phyloP scores from a whole-genome alignment of 2,888 invertebrate species.

The Phyllotreta cruciferae region DNA sequence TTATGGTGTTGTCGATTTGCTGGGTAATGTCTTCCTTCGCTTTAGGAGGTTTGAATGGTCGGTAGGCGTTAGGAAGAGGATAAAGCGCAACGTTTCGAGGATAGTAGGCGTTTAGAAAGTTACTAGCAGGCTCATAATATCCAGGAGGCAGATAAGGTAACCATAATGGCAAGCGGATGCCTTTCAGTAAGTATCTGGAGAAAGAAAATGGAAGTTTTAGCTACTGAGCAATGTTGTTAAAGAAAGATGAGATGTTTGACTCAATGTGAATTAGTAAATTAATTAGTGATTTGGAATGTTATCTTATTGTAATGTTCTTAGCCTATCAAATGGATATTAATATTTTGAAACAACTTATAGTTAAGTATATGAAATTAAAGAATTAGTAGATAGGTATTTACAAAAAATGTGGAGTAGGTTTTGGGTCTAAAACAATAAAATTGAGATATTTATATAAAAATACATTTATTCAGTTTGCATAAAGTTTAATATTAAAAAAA shows the following conservation, averaged over 20 bases:
- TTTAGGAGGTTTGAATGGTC: background rate
- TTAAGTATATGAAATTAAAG: too few species aligned
- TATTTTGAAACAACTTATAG: too few species aligned
- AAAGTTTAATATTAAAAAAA: slow-evolving; percentile 1
- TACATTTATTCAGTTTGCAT: slow-evolving; percentile 7
- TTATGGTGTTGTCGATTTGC: background rate
- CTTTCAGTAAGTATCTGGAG: slow-evolving; percentile 42
- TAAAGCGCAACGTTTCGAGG: slow-evolving; percentile 6
- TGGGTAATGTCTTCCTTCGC: background rate
- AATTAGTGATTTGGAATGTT: slow-evolving; percentile 5
- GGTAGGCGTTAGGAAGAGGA: slow-evolving; percentile 5
- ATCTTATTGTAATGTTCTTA: too few species aligned
- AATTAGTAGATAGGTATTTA: background rate
- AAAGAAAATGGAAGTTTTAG: slow-evolving; percentile 39
- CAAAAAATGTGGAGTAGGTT: background rate
- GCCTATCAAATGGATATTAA: too few species aligned
- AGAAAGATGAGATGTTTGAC: background rate
- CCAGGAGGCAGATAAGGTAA: slow-evolving; percentile 36
- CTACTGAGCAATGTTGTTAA: background rate
- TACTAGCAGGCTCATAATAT: slow-evolving; percentile 12
- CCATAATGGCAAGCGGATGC: slow-evolving; percentile 44
- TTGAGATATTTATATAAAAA: background rate
- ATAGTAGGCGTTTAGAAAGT: background rate
- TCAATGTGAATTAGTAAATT: slow-evolving; percentile 22
- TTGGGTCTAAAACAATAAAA: background rate